Base-by-base conservation (phyloP, 2,113 vertebrate genomes). In the Tetrao urogallus region DNA sequence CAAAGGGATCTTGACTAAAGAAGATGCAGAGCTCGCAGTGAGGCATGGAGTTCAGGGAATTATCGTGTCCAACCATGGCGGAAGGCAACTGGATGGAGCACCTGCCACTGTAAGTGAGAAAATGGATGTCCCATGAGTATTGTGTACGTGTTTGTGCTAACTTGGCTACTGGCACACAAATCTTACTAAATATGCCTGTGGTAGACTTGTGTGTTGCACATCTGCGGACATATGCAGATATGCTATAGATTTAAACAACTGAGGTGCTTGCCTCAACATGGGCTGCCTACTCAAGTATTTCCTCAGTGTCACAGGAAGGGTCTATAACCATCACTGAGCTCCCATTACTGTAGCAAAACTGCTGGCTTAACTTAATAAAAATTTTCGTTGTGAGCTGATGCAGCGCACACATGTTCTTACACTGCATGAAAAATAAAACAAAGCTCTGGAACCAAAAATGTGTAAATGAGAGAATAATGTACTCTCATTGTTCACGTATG, bases 1-100 rank as follows among this genome's bases (percentile, higher is more conserved):
- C 95, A 99, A 99, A 97, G 99, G 99, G 47, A 99, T 99, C 97
- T 94, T 99, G 96, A 99, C 99, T 1, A 99, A 98, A 95, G 99
- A 99, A 97, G 99, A 99, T 24, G 99, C 99, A 6, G 98, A 99
- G 94, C 96, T 99, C 96, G 99, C 99, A 1, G 96, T 99, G 95
- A 98, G 98, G 69, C 98, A 99, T 3, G 98, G 98, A 1, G 98
- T 99, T 40, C 98, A 98, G 36, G 99, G 98, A 80, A 98, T 99
- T 97, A 98, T 99, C 5, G 99, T 99, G 84, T 99, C 99, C 83
- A 99, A 99, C 91, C 99, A 99, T 0, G 99, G 99, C 2, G 99
- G 99, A 15, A 98, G 99, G 52, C 99, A 99, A 92, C 97, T 99
- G 85, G 99, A 99, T 38, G 99, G 98, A n/a, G 98, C 96, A 45